Conservation (phyloP, 2,888 invertebrate genomes). For the Colostygia pectinataria region DNA sequence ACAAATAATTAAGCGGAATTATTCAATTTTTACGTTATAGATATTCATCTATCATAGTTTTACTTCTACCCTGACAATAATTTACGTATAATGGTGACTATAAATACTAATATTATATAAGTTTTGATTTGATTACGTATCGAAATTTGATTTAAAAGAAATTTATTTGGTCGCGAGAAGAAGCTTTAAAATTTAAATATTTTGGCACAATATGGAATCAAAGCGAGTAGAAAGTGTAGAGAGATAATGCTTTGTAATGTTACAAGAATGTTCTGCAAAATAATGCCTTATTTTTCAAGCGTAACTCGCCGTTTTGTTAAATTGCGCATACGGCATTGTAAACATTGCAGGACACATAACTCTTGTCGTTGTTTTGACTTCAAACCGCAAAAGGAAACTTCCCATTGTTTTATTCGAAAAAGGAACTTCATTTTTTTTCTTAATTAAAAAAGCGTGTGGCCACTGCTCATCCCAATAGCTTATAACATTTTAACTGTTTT, state of each 20-base stretch:
- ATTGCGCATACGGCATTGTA: constrained; percentile 42
- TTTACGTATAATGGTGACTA: constrained; percentile 93
- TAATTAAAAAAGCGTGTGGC: constrained; percentile 48
- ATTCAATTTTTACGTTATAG: constrained; percentile 64
- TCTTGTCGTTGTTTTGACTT: constrained; percentile 37
- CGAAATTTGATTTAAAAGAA: constrained; percentile 39
- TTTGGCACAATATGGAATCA: constrained; percentile 78
- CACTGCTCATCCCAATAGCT: constrained; percentile 46
- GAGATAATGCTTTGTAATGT: constrained; percentile 20
- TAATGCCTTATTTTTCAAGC: constrained; percentile 35
- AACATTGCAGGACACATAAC: constrained; percentile 46
- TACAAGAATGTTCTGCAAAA: constrained; percentile 27
- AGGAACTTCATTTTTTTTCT: constrained; percentile 45
- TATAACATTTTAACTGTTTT: constrained; percentile 43
- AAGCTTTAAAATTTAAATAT: constrained; percentile 50
- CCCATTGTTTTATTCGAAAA: constrained; percentile 39
- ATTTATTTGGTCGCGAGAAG: constrained; percentile 45
- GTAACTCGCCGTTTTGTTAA: constrained; percentile 38
- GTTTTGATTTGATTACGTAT: constrained; percentile 76
- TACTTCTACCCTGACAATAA: constrained; percentile 91
- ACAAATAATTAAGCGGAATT: constrained; percentile 72
- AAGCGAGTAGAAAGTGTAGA: constrained; percentile 48
- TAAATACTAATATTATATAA: constrained; percentile 72
- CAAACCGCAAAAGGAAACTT: constrained; percentile 34
- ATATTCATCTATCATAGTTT: constrained; percentile 65